Percentiles rank a stretch among this genome's conserved stretches.
Evolutionary conservation across 2,113 vertebrate genomes (phyloP).

Genomic region (Pimephales promelas): DNA sequence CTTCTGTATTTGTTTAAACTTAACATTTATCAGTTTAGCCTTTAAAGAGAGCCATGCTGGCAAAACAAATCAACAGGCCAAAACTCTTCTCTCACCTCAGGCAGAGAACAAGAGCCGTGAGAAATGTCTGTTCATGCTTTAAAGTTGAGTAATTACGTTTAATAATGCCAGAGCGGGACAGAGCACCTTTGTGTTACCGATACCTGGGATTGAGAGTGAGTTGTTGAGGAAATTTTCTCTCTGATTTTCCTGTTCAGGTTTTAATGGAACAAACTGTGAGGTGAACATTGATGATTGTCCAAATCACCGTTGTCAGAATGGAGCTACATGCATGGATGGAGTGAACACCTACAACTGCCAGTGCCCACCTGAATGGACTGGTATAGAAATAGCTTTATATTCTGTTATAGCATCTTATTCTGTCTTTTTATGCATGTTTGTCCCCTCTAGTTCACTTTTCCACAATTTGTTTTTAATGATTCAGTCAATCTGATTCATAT

Average conservation of each 20-base stretch:
- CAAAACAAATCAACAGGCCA: slow-evolving; percentile 34
- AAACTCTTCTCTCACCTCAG: slow-evolving; percentile 42
- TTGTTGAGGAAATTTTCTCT: slow-evolving; percentile 4
- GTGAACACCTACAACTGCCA: slow-evolving; percentile 97
- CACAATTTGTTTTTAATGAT: neutral
- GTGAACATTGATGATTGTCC: slow-evolving; percentile 92
- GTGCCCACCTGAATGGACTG: slow-evolving; percentile 94
- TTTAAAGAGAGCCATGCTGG: slow-evolving; percentile 40
- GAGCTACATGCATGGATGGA: slow-evolving; percentile 91
- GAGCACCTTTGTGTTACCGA: slow-evolving; percentile 15
- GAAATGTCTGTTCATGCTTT: slow-evolving; percentile 27
- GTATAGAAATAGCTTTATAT: slow-evolving; percentile 67
- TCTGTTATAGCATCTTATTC: neutral
- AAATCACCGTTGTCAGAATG: slow-evolving; percentile 87
- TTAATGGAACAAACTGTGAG: slow-evolving; percentile 89
- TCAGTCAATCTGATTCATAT: neutral
- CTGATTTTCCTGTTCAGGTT: slow-evolving; percentile 75
- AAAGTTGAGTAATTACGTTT: slow-evolving; percentile 32
- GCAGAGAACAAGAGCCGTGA: slow-evolving; percentile 43
- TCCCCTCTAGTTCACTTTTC: neutral
- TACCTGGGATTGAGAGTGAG: neutral
- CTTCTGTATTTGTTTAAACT: slow-evolving; percentile 40
- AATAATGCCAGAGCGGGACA: slow-evolving; percentile 12
- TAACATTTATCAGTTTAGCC: slow-evolving; percentile 5
- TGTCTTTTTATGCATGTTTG: neutral